Evolutionary conservation across 2,797 vertebrate genomes (phyloP), one percentile per base, ranked within the genome.

Genomic region (Rachycentron canadum): DNA sequence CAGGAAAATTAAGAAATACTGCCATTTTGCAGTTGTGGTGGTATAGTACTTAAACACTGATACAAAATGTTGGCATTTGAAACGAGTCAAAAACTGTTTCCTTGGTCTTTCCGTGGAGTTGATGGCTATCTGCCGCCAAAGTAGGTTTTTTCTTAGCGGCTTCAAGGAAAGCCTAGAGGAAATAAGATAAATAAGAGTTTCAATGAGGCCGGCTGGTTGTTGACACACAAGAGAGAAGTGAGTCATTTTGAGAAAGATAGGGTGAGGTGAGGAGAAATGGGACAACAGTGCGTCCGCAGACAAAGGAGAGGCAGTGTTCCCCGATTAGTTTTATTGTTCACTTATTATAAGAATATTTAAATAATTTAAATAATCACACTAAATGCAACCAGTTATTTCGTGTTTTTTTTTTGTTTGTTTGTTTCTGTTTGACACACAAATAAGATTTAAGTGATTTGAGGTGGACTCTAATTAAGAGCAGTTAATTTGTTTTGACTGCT

Each of bases 291-390:
- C 64, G 81, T 58, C 60, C 63, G 61, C 43, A 56, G 59, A 40
- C 77, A 82, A 75, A 81, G 6, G 47, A 80, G 73, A 63, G 16
- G 45, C 55, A 14, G 38, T 26, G 58, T 73, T 87, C 93, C 90
- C 83, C 92, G 93, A 94, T 95, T 94, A 95, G 94, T 92, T 75
- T 84, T 91, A 89, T 88, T 69, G 34, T 34, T 30, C 62, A 36
- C 7, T 53, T 67, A 79, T 78, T 69, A 45, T 74, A 32, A 26
- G 9, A 16, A 32, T 43, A 1, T 23, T 56, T 30, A 58, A 32
- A 61, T 43, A 17, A 25, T 45, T 30, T 26, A 1, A 49, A 58
- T 43, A 60, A 73, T 73, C 49, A 65, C 36, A 73, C 19, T 28
- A 68, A 76, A 53, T 64, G 43, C 23, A 53, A 69, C 32, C 53